phyloP scores from a whole-genome alignment of 2,888 invertebrate genomes.

The Xylota sylvarum region DNA sequence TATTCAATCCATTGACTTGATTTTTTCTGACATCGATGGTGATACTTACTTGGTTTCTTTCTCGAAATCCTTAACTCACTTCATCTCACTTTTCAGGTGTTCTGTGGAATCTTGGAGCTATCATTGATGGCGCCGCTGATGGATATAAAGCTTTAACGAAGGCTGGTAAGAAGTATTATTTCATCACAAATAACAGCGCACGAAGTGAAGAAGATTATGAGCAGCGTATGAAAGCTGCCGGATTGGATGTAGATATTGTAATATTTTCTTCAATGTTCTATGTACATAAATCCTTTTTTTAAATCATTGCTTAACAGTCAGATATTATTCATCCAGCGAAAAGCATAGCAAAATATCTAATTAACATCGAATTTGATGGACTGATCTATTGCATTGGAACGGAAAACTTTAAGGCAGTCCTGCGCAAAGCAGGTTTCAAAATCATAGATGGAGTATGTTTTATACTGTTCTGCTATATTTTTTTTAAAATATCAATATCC shows the following conservation, averaged over 20 bases:
- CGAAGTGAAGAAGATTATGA: slow-evolving; percentile 79
- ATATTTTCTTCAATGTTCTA: not conserved
- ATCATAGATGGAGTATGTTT: slow-evolving; percentile 83
- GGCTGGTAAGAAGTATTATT: slow-evolving; percentile 84
- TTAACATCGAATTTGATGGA: slow-evolving; percentile 85
- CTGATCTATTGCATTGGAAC: slow-evolving; percentile 85
- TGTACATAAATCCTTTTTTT: not conserved
- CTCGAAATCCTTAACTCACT: not conserved
- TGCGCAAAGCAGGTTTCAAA: slow-evolving; percentile 84
- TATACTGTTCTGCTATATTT: slow-evolving; percentile 19
- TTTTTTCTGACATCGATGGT: slow-evolving; percentile 88
- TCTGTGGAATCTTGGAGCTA: slow-evolving; percentile 82
- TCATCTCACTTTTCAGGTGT: slow-evolving; percentile 83
- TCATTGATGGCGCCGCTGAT: slow-evolving; percentile 81
- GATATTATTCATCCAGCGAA: slow-evolving; percentile 84
- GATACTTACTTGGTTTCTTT: slow-evolving; percentile 67
- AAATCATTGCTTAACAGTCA: slow-evolving; percentile 53
- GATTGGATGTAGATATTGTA: slow-evolving; percentile 80
- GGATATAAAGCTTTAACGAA: slow-evolving; percentile 82
- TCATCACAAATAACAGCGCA: slow-evolving; percentile 85
- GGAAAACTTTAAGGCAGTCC: slow-evolving; percentile 80
- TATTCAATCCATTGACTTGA: slow-evolving; percentile 86
- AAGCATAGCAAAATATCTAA: slow-evolving; percentile 85
- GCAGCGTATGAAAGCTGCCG: slow-evolving; percentile 78
- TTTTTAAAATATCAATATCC: not conserved